These are phyloP conservation scores for Acleris cristana DNA, from an alignment of 2,888 invertebrate species.

Conservation along the genomic window DNA sequence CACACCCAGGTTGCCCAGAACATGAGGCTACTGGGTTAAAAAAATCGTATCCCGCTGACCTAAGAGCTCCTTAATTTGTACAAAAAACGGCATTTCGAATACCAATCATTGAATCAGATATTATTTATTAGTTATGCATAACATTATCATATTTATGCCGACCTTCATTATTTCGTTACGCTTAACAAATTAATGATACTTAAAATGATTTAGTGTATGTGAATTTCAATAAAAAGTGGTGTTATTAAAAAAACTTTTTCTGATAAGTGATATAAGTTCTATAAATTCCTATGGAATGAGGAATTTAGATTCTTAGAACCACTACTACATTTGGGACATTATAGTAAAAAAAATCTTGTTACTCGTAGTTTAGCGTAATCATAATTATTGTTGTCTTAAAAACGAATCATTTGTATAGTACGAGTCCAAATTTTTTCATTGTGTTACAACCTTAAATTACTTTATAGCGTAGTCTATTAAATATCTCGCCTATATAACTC, in stretches of 20 bases:
- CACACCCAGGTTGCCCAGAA: slow-evolving; percentile 2
- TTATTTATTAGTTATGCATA: slow-evolving; percentile 45
- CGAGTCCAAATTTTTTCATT: too few species aligned
- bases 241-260: slow-evolving; percentile 1
- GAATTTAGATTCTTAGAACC: neutral
- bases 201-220: slow-evolving; percentile 53
- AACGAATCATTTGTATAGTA: too few species aligned
- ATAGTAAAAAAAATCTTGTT: too few species aligned
- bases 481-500: too few species aligned
- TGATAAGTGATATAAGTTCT: neutral
- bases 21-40: slow-evolving; percentile 16
- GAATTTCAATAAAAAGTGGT: slow-evolving; percentile 23
- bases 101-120: slow-evolving; percentile 35
- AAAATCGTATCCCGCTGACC: slow-evolving; percentile 43
- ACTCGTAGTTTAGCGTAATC: too few species aligned
- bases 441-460: too few species aligned
- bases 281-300: neutral
- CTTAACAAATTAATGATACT: slow-evolving; percentile 71
- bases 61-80: slow-evolving; percentile 44
- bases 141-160: slow-evolving; percentile 62
- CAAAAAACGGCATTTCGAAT: slow-evolving; percentile 29
- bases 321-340: neutral
- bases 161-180: slow-evolving; percentile 62
- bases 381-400: too few species aligned
- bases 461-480: too few species aligned